These are phyloP conservation scores for Pygoscelis antarcticus DNA, from an alignment of 2,113 vertebrate genomes.

Conservation along the genomic window DNA sequence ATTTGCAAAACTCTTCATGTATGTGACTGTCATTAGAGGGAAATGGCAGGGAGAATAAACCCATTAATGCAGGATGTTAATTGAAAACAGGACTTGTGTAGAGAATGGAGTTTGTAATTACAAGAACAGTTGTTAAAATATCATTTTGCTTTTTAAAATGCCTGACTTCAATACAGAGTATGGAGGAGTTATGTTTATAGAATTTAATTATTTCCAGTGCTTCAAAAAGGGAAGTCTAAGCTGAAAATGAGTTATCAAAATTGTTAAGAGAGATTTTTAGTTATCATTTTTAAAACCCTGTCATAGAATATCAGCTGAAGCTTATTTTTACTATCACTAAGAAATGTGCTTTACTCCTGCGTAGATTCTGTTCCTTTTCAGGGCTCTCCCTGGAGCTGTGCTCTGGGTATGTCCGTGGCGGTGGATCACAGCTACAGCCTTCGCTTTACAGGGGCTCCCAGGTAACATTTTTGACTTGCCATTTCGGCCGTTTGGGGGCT, in stretches of 20 bases:
- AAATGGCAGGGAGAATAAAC: background rate
- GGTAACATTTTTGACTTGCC: accelerated
- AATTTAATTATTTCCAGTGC: background rate
- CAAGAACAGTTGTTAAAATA: background rate
- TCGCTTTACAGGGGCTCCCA: background rate
- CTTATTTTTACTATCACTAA: background rate
- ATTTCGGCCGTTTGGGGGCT: accelerated
- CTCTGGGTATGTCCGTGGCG: accelerated
- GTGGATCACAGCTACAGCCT: background rate
- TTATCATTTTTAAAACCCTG: background rate
- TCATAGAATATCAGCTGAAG: accelerated
- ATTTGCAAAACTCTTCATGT: background rate
- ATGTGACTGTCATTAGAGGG: background rate
- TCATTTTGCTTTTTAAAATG: background rate
- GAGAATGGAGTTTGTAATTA: background rate
- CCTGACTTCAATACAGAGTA: background rate
- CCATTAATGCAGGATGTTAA: background rate
- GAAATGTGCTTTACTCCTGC: accelerated
- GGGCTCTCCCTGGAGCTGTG: background rate
- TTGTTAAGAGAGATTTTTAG: background rate
- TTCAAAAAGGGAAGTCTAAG: background rate
- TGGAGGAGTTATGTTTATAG: background rate
- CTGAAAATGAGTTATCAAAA: background rate
- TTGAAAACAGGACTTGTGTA: background rate
- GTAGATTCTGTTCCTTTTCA: background rate